phyloP scores from a whole-genome alignment of 1,140 invertebrate species.

The Latrodectus geometricus region DNA sequence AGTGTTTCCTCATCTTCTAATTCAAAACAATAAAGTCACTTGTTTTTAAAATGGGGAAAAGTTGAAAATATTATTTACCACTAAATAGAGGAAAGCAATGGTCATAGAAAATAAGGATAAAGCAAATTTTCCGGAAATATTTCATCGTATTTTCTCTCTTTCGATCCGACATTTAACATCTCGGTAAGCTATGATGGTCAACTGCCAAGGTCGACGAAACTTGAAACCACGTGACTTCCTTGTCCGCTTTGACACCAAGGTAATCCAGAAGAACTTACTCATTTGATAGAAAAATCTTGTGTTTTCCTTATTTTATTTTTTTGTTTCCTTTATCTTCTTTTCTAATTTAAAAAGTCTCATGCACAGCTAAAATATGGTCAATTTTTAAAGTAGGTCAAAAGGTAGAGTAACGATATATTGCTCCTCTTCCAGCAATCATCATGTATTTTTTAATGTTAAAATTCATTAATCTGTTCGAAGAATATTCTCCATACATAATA shows the following conservation, averaged over 20 bases:
- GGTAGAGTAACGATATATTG: background rate
- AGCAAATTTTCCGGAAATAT: slow-evolving; percentile 29
- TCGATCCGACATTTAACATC: background rate
- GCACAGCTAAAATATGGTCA: background rate
- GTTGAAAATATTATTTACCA: slow-evolving; percentile 19
- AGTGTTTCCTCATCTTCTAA: background rate
- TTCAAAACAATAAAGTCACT: slow-evolving; percentile 19
- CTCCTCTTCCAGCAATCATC: background rate
- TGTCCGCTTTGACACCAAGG: slow-evolving; percentile 31
- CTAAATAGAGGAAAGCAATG: slow-evolving; percentile 26
- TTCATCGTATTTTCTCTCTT: background rate
- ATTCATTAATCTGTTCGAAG: background rate
- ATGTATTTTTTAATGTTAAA: background rate
- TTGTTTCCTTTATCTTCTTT: background rate
- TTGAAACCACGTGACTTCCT: slow-evolving; percentile 34
- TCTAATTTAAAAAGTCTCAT: background rate
- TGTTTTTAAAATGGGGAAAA: slow-evolving; percentile 11
- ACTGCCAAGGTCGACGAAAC: slow-evolving; percentile 29
- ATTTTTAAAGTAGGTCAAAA: background rate
- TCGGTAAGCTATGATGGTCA: slow-evolving; percentile 29
- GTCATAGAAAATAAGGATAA: slow-evolving; percentile 28
- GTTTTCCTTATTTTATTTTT: background rate
- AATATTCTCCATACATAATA: background rate
- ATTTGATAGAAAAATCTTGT: slow-evolving; percentile 19
- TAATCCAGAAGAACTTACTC: slow-evolving; percentile 24